Evolutionary conservation across 2,888 invertebrate species (phyloP).

Genomic region (Ochlodes sylvanus): DNA sequence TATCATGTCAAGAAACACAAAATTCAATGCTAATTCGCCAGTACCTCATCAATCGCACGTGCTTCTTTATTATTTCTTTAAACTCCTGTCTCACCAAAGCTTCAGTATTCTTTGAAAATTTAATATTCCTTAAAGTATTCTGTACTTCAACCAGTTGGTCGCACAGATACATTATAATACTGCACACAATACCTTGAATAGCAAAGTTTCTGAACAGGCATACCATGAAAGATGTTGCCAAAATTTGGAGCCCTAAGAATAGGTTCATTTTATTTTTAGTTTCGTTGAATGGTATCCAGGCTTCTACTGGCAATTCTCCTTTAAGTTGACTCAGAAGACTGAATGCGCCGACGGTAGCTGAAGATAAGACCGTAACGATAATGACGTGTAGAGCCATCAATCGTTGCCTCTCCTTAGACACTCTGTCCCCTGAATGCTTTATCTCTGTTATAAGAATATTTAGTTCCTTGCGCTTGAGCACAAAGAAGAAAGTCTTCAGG

Average conservation of each 20-base stretch:
- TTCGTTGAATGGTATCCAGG: conserved; percentile 73
- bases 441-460: conserved; percentile 61
- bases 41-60: conserved; percentile 69
- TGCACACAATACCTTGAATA: conserved; percentile 70
- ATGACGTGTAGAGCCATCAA: conserved; percentile 58
- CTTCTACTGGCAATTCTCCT: conserved; percentile 63
- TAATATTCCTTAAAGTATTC: conserved; percentile 52
- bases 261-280: conserved; percentile 55
- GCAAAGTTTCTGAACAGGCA: conserved; percentile 60
- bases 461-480: conserved; percentile 54
- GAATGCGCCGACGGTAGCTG: conserved; percentile 53
- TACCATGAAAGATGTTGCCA: conserved; percentile 56
- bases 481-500: conserved; percentile 61
- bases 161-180: conserved; percentile 68
- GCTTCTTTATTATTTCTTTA: conserved; percentile 63
- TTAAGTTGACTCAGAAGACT: conserved; percentile 54
- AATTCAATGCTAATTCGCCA: neutral
- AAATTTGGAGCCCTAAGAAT: conserved; percentile 55
- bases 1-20: neutral
- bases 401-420: conserved; percentile 54
- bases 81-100: conserved; percentile 52
- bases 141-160: conserved; percentile 69
- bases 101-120: conserved; percentile 53
- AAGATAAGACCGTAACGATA: conserved; percentile 50
- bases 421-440: conserved; percentile 59